Evolutionary conservation across 2,888 invertebrate species (phyloP).

Genomic region (Cephus rjabovi): DNA sequence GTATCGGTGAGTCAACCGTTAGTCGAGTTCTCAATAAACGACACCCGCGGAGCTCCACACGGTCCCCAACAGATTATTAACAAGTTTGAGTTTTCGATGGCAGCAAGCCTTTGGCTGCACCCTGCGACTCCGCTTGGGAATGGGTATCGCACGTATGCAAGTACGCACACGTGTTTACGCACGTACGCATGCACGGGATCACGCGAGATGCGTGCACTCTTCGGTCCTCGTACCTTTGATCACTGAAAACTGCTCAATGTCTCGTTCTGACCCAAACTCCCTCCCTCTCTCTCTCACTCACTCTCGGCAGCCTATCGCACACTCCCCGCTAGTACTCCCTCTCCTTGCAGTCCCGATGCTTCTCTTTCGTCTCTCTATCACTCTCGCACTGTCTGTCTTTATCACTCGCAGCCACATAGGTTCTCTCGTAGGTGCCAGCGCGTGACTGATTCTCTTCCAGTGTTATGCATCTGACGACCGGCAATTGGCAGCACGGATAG

Average conservation of each 20-base stretch:
- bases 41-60: background rate
- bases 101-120: background rate
- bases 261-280: background rate
- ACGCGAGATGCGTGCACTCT: background rate
- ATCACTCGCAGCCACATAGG: background rate
- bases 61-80: background rate
- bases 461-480: background rate
- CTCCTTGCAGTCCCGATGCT: background rate
- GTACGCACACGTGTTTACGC: background rate
- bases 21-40: background rate
- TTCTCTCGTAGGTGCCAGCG: background rate
- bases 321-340: background rate
- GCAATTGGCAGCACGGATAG: background rate
- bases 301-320: no score
- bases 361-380: background rate
- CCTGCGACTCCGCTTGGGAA: no score
- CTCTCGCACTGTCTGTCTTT: background rate
- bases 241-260: background rate
- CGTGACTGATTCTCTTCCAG: background rate
- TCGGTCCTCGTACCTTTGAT: background rate
- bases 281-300: background rate
- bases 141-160: background rate
- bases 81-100: background rate
- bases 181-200: background rate
- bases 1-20: background rate